Percentiles rank a stretch among this genome's conserved stretches.
phyloP scores from a whole-genome alignment of 1,140 invertebrate genomes.

The Anastrepha obliqua region DNA sequence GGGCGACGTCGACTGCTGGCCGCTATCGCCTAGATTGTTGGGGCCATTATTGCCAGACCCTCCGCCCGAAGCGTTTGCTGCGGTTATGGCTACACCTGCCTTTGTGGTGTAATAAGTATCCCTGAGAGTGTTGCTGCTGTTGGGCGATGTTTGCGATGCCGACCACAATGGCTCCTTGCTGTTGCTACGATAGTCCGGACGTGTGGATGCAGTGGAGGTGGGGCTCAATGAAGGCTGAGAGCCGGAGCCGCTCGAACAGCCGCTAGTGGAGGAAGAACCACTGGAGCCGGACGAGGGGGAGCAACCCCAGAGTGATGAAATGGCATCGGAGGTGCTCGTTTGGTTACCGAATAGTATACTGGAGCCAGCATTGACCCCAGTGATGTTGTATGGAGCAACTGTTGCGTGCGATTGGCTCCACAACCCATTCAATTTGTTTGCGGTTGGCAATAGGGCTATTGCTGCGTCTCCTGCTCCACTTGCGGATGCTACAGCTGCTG shows the following conservation, averaged over 20 bases:
- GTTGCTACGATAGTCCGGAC: conserved; percentile 59
- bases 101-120: conserved; percentile 62
- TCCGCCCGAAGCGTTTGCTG: not conserved
- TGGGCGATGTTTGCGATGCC: conserved; percentile 65
- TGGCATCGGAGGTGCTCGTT: conserved; percentile 62
- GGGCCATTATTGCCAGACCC: not conserved
- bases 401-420: conserved; percentile 15
- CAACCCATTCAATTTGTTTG: conserved; percentile 53
- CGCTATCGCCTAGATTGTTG: not conserved
- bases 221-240: conserved; percentile 72
- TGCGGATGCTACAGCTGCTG: conserved; percentile 60
- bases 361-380: not conserved
- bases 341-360: conserved; percentile 39
- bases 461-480: not conserved
- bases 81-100: conserved; percentile 55
- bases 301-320: conserved; percentile 71
- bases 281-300: conserved; percentile 56
- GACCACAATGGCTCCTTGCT: conserved; percentile 72
- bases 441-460: not conserved
- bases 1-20: conserved; percentile 64
- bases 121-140: conserved; percentile 63
- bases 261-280: conserved; percentile 65
- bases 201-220: conserved; percentile 61
- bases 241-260: conserved; percentile 69
- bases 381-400: not conserved